Conservation (phyloP, 2,888 invertebrate genomes). For the Sarcophaga caerulescens region DNA sequence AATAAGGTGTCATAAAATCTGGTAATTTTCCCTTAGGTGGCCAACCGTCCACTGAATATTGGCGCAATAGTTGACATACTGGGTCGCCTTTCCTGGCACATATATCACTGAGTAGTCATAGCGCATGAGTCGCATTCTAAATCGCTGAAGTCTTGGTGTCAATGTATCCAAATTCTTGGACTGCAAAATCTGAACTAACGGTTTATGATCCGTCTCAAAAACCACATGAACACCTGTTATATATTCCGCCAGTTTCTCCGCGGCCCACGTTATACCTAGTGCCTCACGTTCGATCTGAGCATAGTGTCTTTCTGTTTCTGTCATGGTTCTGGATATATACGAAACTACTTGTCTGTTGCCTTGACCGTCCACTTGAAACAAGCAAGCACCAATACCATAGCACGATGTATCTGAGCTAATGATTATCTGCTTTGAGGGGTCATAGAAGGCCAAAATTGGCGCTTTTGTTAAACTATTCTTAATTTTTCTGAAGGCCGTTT, state of each 20-base stretch:
- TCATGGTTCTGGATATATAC: conserved; percentile 41
- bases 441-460: conserved; percentile 40
- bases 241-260: conserved; percentile 22
- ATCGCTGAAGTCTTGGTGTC: conserved; percentile 16
- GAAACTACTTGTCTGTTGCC: conserved; percentile 20
- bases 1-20: conserved; percentile 46
- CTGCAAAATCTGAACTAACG: conserved; percentile 37
- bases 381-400: conserved; percentile 41
- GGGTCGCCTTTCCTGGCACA: conserved; percentile 33
- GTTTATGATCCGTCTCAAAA: conserved; percentile 42
- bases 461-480: conserved; percentile 15
- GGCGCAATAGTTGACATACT: conserved; percentile 12
- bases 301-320: conserved; percentile 2
- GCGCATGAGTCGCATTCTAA: conserved; percentile 35
- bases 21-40: conserved; percentile 36
- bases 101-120: conserved; percentile 36
- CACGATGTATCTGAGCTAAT: conserved; percentile 46
- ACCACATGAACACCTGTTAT: background rate
- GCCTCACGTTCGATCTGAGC: background rate
- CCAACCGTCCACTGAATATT: conserved; percentile 46
- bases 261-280: background rate
- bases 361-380: conserved; percentile 17
- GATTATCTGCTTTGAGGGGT: conserved; percentile 33
- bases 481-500: conserved; percentile 18
- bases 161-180: conserved; percentile 29